These are phyloP conservation scores for Grallaria varia DNA, from an alignment of 2,113 vertebrate genomes.

Conservation along the genomic window DNA sequence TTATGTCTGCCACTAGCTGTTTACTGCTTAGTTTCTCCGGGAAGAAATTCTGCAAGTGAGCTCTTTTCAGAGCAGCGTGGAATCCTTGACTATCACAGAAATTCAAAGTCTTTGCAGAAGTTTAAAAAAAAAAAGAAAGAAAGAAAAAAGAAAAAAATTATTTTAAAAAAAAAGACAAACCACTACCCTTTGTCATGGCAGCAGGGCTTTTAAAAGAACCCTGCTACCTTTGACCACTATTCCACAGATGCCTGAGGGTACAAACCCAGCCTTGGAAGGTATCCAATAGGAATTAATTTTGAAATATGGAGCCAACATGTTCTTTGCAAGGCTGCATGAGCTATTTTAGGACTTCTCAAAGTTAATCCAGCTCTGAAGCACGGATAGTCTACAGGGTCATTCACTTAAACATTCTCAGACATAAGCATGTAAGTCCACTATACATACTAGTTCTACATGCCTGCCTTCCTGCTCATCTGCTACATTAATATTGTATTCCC, in stretches of 20 bases:
- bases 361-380: constrained; percentile 20
- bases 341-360: constrained; percentile 54
- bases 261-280: constrained; percentile 36
- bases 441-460: not conserved
- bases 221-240: constrained; percentile 52
- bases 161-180: not conserved
- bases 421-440: not conserved
- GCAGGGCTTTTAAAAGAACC: not conserved
- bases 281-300: constrained; percentile 43
- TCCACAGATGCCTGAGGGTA: constrained; percentile 48
- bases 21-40: not conserved
- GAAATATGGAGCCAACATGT: constrained; percentile 2
- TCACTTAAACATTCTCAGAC: not conserved
- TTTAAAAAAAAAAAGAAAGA: not conserved
- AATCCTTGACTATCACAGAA: not conserved
- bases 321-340: constrained; percentile 4
- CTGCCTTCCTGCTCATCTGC: not conserved
- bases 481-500: not conserved
- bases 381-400: not conserved
- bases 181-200: not conserved
- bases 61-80: not conserved
- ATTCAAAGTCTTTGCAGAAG: not conserved
- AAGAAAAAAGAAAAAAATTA: not conserved
- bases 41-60: not conserved
- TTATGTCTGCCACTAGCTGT: not conserved